A percentile compares a stretch with the other conserved stretches of the same genome.
Evolutionary conservation across 2,113 vertebrate species (phyloP).

Genomic region (Suncus etruscus): DNA sequence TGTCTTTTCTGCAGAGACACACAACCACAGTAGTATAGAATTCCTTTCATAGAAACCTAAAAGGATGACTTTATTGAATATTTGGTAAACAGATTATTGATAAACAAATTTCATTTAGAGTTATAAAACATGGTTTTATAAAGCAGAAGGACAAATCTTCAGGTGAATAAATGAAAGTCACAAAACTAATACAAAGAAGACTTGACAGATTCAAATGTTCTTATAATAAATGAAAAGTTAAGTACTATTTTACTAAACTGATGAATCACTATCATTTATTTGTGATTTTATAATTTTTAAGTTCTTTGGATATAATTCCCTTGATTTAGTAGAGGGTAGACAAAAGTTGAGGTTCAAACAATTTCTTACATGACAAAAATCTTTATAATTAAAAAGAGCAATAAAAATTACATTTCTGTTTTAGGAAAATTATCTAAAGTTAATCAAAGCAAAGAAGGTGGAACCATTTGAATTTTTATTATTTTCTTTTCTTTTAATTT

Average conservation of each 20-base stretch:
- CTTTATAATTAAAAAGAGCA: neutral
- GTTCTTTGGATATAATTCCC: neutral
- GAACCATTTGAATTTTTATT: neutral
- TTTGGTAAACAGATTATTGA: neutral
- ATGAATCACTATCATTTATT: neutral
- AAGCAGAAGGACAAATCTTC: neutral
- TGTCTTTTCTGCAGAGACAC: neutral
- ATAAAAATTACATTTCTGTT: neutral
- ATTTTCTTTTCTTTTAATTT: neutral
- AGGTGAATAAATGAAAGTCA: neutral
- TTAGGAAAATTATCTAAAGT: neutral
- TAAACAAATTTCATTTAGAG: neutral
- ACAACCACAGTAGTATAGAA: neutral
- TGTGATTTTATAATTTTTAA: neutral
- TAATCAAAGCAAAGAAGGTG: constrained; percentile 2
- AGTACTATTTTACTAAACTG: neutral
- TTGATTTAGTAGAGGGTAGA: neutral
- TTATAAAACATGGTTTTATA: constrained; percentile 40
- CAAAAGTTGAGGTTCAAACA: neutral
- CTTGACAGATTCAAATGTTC: neutral
- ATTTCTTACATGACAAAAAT: neutral
- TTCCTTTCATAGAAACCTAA: neutral
- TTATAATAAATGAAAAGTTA: neutral
- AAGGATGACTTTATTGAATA: neutral
- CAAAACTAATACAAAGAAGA: constrained; percentile 22